phyloP scores from a whole-genome alignment of 2,888 invertebrate species.

The Protodeltote pygarga region DNA sequence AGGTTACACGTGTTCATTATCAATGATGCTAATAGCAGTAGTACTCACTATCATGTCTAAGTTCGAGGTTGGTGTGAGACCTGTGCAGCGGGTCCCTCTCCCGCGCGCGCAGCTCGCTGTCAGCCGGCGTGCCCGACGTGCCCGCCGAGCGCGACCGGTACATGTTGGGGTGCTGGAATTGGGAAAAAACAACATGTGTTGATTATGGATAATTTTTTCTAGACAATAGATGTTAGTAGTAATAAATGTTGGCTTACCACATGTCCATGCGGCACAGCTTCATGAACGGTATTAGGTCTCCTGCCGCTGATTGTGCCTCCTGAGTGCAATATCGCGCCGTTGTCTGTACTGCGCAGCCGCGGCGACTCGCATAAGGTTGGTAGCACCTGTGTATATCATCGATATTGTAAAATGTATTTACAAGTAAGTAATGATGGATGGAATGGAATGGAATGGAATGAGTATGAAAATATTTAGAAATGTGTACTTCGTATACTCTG shows the following conservation, averaged over 20 bases:
- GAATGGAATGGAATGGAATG: too few species aligned
- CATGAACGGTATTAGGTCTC: constrained; percentile 72
- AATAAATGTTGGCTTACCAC: constrained; percentile 58
- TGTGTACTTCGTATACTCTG: too few species aligned
- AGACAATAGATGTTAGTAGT: background rate
- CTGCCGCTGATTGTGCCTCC: constrained; percentile 94
- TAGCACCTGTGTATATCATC: constrained; percentile 85
- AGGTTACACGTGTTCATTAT: background rate
- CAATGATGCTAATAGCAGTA: background rate
- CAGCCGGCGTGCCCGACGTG: constrained; percentile 61
- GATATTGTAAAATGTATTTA: background rate
- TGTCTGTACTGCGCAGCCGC: constrained; percentile 92
- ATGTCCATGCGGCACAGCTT: constrained; percentile 70
- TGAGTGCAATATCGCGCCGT: constrained; percentile 93
- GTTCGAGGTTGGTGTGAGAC: constrained; percentile 81
- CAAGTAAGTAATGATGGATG: background rate
- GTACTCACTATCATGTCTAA: constrained; percentile 74
- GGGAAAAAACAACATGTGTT: background rate
- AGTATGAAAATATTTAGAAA: too few species aligned
- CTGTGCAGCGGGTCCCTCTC: constrained; percentile 81
- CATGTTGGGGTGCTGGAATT: constrained; percentile 74
- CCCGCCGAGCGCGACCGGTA: constrained; percentile 81
- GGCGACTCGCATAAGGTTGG: constrained; percentile 90
- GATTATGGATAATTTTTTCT: background rate
- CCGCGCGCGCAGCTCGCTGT: constrained; percentile 65